phyloP scores from a whole-genome alignment of 2,113 vertebrate species.

The Cinclus mexicanus region DNA sequence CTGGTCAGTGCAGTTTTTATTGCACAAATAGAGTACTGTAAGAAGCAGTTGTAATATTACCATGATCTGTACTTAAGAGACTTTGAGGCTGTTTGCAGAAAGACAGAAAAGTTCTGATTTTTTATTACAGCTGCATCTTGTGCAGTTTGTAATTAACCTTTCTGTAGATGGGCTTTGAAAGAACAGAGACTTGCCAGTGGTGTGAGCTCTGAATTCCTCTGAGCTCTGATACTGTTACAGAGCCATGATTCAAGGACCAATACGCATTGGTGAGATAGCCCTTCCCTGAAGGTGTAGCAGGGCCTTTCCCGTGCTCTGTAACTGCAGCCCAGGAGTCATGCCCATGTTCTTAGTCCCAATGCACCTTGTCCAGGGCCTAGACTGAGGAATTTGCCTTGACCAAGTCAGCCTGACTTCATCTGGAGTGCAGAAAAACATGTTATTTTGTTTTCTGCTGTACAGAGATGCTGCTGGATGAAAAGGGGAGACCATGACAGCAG shows the following conservation, averaged over 20 bases:
- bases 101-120: accelerated
- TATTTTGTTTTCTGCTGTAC: neutral
- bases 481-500: neutral
- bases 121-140: neutral
- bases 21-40: neutral
- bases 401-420: neutral
- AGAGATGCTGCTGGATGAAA: neutral
- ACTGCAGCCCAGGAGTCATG: accelerated
- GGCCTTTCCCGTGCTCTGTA: neutral
- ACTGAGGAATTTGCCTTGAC: neutral
- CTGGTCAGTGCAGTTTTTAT: neutral
- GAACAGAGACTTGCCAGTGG: neutral
- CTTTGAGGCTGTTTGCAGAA: neutral
- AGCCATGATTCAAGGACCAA: neutral
- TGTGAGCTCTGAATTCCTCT: neutral
- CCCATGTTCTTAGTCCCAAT: accelerated
- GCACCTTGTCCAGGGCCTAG: neutral
- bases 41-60: neutral
- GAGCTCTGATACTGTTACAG: accelerated
- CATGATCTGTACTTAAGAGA: neutral
- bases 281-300: neutral
- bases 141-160: neutral
- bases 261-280: accelerated
- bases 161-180: neutral
- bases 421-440: neutral